Base-by-base conservation (phyloP, 2,113 vertebrate species). In the Myiozetetes cayanensis region DNA sequence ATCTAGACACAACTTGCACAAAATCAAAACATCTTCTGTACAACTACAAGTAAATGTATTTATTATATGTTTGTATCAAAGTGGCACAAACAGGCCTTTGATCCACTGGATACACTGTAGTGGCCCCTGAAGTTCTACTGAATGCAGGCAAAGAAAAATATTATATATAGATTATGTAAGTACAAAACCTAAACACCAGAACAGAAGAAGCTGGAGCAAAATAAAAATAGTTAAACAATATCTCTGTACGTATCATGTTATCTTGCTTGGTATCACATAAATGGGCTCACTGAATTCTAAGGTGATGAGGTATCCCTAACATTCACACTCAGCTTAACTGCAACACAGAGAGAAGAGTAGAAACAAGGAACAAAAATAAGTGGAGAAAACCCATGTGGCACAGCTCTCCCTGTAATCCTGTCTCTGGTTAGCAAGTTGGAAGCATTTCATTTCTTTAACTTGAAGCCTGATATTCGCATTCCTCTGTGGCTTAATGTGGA, bases 401-500 rank as follows among this genome's bases (percentile, higher is more conserved):
- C 20, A 58, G 46, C 33, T 27, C 23, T 89, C 87, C 58, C 75
- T 93, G 78, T 70, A 93, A 91, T 73, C 80, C 59, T 85, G 59
- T 30, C 52, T 82, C 78, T 66, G 49, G 67, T 93, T 80, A 86
- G 72, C 43, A 65, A 90, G 47, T 18, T 80, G 63, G 52, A 96
- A 94, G 78, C 59, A 81, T 50, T 88, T 85, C 1, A 37, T 62
- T 75, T 91, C 77, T 94, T 79, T 85, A 52, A 92, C 62, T 71
- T 85, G 71, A 87, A 94, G 77, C 37, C 74, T 58, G 67, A 90
- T 62, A 85, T 25, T 65, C 75, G 73, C 50, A 85, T 80, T 94
- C 59, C 63, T 85, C 72, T 87, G 91, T 61, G 83, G 90, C 59
- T 95, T 80, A 55, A 67, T 20, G 30, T 55, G 53, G 81, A 87